A percentile compares a stretch with the other conserved stretches of the same genome.
Conservation (phyloP, 2,888 invertebrate genomes). For the Ischnura elegans region DNA sequence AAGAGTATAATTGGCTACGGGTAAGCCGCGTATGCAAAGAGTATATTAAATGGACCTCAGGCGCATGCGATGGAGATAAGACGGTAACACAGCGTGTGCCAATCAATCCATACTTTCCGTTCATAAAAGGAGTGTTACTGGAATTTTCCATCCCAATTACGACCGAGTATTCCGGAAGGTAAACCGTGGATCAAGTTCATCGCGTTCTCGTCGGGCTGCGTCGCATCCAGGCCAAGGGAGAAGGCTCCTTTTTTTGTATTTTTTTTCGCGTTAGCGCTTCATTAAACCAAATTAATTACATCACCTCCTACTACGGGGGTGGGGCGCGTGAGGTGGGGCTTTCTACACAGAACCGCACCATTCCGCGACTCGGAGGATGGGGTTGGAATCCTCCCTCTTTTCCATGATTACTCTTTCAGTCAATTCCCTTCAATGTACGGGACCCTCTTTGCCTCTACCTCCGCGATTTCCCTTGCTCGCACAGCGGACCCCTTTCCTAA, state of each 20-base stretch:
- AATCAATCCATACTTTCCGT: neutral
- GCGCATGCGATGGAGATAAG: neutral
- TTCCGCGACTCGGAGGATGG: neutral
- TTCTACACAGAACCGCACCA: neutral
- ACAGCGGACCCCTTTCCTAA: no score
- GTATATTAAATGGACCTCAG: neutral
- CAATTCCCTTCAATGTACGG: neutral
- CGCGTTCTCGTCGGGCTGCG: no score
- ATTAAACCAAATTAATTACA: conserved; percentile 9
- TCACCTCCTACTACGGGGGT: neutral
- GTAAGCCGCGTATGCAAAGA: no score
- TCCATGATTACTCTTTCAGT: neutral
- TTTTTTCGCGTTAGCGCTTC: neutral
- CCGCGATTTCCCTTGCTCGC: neutral
- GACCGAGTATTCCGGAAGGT: neutral
- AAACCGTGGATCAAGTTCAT: neutral
- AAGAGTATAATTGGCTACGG: no score
- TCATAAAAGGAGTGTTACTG: neutral
- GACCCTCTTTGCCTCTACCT: neutral
- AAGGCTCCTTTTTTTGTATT: neutral
- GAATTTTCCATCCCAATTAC: conserved; percentile 7
- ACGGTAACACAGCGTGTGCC: neutral
- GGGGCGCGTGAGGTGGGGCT: neutral
- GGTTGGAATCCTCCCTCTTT: neutral
- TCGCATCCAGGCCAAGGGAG: neutral